Evolutionary conservation across 2,888 invertebrate genomes (phyloP), one percentile per base, ranked within the genome.

Genomic region (Digitonthophagus gazella): DNA sequence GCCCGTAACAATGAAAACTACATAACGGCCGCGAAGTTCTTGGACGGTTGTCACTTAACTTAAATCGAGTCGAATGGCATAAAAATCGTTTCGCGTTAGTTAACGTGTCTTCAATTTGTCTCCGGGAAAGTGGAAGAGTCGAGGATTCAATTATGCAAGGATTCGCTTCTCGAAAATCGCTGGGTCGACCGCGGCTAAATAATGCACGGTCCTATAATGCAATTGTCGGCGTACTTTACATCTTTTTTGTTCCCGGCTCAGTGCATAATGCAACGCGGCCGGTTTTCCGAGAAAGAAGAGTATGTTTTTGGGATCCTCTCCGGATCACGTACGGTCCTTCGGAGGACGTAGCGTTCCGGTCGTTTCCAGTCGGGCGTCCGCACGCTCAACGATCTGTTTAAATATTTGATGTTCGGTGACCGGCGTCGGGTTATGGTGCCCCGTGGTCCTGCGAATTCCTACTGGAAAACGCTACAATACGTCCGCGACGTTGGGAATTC

Each of bases 401-500:
- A 65, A 65, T 66, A 71, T 72, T 72, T 72, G 67, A 72, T 70
- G 65, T 66, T 67, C 68, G 58, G 54, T 67, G 67, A 68, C 69
- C 66, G 64, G 69, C 71, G 67, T 66, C 69, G 63, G 69, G 68
- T 72, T 72, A 72, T 72, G 71, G 72, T 69, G 72, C 72, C 72
- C 72, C 64, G 67, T 67, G 68, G 71, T 67, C 69, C 68, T 72
- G 16, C 18, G 28, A 44, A 44, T 44, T 44, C 28, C 28, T 44
- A 44, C 28, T 44, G 28, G 28, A 44, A 44, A 44, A 44, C 28
- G 28, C 28, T 44, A 44, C 28, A 44, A 44, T 44, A 44, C 28
- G 28, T 44, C 28, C 28, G 28, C 11, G 28, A 11, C 28, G 28
- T 44, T 44, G 28, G 28, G 28, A 44, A 44, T 44, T 44, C 28